Percentiles rank a stretch among this genome's conserved stretches.
These are phyloP conservation scores for Actinernus sp. DNA, from an alignment of 92 coral and sea anemone genomes.

Conservation along the genomic window DNA sequence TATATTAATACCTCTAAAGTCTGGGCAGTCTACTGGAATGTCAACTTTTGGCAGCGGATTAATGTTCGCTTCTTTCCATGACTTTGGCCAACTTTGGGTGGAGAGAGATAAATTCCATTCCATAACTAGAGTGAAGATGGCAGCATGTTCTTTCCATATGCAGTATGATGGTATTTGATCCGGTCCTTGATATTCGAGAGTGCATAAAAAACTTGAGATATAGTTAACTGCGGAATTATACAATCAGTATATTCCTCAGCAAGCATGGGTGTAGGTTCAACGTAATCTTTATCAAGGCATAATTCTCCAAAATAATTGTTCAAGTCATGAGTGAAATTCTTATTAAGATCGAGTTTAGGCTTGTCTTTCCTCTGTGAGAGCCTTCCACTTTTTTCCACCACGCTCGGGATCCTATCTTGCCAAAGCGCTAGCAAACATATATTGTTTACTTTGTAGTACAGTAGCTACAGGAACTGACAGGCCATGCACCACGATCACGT, in stretches of 20 bases:
- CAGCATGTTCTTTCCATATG: conserved; percentile 3
- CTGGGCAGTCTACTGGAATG: too few relatives aligned
- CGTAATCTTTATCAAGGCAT: conserved; percentile 19
- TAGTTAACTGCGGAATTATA: conserved; percentile 28
- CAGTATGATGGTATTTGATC: conserved; percentile 49
- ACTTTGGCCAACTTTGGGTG: background rate
- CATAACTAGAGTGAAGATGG: background rate
- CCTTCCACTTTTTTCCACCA: conserved; percentile 46
- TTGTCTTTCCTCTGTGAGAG: conserved; percentile 16
- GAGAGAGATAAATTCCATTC: background rate
- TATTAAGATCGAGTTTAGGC: conserved; percentile 5
- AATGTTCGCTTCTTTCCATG: too few relatives aligned
- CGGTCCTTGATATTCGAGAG: conserved; percentile 55
- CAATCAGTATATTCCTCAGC: conserved; percentile 24
- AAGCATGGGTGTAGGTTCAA: conserved; percentile 30
- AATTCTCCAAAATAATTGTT: conserved; percentile 29
- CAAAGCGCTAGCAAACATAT: too few relatives aligned
- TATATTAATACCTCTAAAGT: background rate
- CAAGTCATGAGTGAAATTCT: conserved; percentile 18
- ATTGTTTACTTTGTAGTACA: too few relatives aligned
- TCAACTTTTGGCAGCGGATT: too few relatives aligned
- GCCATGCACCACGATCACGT: too few relatives aligned
- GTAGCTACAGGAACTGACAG: too few relatives aligned
- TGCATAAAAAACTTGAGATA: conserved; percentile 25
- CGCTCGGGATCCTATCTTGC: conserved; percentile 31